Evolutionary conservation across 2,797 vertebrate genomes (phyloP), one percentile per base, ranked within the genome.

Genomic region (Astyanax mexicanus): DNA sequence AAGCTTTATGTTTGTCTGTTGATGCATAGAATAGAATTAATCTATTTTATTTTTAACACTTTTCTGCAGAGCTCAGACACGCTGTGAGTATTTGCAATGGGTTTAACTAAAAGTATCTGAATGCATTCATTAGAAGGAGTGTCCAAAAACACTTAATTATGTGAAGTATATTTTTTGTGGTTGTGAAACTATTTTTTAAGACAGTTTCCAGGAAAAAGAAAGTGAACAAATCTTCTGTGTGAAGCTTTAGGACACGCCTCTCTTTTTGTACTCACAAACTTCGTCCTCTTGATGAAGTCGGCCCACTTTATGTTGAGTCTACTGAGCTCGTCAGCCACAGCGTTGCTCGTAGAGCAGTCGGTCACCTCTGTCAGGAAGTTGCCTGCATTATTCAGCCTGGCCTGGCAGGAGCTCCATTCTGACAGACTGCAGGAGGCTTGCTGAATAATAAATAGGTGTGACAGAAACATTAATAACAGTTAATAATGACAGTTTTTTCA

Each of bases 281-380:
- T 91, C 4, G 92, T 87, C 83, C 83, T 94, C 84, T 95, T 94
- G 86, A 95, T 89, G 76, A 92, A 89, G 29, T 93, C 95, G 12
- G 92, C 92, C 96, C 96, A 97, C 85, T 92, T 93, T 86, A 86
- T 92, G 87, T 97, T 97, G 58, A 97, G 67, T 65, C 89, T 92
- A 81, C 93, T 91, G 83, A 98, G 86, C 66, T 95, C 94, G 70
- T 88, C 90, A 12, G 91, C 86, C 86, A 98, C 78, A 71, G 82
- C 82, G 1, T 84, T 81, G 67, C 92, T 91, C 77, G 92, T 84
- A 21, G 91, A 84, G 40, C 86, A 85, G 66, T 92, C 91, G 44
- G 92, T 93, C 84, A 92, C 90, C 86, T 95, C 91, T 0, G 91
- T 94, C 80, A 98, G 89, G 74, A 92, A 90, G 85, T 93, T 94